These are phyloP conservation scores for Nothobranchius furzeri DNA, from an alignment of 2,113 vertebrate species.

Conservation along the genomic window DNA sequence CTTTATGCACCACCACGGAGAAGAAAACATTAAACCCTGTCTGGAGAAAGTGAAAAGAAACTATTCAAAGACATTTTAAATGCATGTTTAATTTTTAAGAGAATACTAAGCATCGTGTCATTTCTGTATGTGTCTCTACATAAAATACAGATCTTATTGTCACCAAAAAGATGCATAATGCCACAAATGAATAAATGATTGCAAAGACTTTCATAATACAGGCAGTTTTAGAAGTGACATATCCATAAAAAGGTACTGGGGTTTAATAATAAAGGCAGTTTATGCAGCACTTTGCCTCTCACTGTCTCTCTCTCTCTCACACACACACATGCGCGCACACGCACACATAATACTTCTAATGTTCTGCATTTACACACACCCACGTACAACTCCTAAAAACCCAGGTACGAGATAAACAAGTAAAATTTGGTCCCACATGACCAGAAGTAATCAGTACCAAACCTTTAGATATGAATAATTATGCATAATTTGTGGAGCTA, in stretches of 20 bases:
- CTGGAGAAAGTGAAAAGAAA: too few species aligned
- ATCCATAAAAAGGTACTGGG: slow-evolving; percentile 7
- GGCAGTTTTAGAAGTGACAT: slow-evolving; percentile 24
- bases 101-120: slow-evolving; percentile 38
- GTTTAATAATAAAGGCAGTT: slow-evolving; percentile 39
- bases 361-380: slow-evolving; percentile 10
- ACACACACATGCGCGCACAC: too few species aligned
- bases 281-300: slow-evolving; percentile 17
- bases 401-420: neutral
- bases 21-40: too few species aligned
- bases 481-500: neutral
- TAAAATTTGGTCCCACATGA: slow-evolving; percentile 53
- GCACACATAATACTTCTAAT: slow-evolving; percentile 52
- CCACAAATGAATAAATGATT: slow-evolving; percentile 21
- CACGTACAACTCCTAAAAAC: slow-evolving; percentile 3
- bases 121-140: slow-evolving; percentile 23
- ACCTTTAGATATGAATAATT: neutral
- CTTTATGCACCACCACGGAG: too few species aligned
- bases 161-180: slow-evolving; percentile 25
- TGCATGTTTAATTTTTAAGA: slow-evolving; percentile 49
- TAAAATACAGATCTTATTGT: slow-evolving; percentile 10
- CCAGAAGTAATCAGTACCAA: slow-evolving; percentile 39
- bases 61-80: too few species aligned
- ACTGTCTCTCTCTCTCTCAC: neutral
- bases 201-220: slow-evolving; percentile 14